phyloP scores from a whole-genome alignment of 2,888 invertebrate species.

The Temnothorax unifasciatus region DNA sequence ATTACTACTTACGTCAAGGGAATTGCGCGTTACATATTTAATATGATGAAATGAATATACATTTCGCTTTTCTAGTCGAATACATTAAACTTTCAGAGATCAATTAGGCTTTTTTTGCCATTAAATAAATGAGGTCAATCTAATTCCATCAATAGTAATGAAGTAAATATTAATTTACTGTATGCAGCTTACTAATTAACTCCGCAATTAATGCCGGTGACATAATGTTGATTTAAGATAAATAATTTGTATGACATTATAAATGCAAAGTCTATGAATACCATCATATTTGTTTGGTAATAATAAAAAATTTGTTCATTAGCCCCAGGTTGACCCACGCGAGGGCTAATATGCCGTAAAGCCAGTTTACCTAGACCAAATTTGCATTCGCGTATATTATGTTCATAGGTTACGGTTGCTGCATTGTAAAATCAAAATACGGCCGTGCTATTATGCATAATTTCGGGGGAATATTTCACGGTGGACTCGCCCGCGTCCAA shows the following conservation, averaged over 20 bases:
- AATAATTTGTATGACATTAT: constrained; percentile 21
- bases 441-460: background rate
- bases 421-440: constrained; percentile 37
- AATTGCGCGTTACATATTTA: background rate
- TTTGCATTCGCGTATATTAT: constrained; percentile 38
- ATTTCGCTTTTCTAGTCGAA: background rate
- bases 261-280: constrained; percentile 9
- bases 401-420: constrained; percentile 1
- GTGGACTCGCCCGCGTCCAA: background rate
- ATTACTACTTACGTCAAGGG: background rate
- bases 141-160: constrained; percentile 35
- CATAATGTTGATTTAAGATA: constrained; percentile 27
- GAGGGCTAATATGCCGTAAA: constrained; percentile 9
- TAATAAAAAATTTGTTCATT: constrained; percentile 30
- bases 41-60: background rate
- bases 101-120: background rate
- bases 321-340: background rate
- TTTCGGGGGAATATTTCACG: background rate
- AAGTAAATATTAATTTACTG: constrained; percentile 39
- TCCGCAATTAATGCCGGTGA: constrained; percentile 29
- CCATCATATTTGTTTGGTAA: background rate
- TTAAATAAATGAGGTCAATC: background rate
- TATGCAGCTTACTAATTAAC: constrained; percentile 31
- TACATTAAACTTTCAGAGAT: constrained; percentile 11
- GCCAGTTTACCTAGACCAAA: constrained; percentile 33